Evolutionary conservation across 2,113 vertebrate species (phyloP).

Genomic region (Tautogolabrus adspersus): DNA sequence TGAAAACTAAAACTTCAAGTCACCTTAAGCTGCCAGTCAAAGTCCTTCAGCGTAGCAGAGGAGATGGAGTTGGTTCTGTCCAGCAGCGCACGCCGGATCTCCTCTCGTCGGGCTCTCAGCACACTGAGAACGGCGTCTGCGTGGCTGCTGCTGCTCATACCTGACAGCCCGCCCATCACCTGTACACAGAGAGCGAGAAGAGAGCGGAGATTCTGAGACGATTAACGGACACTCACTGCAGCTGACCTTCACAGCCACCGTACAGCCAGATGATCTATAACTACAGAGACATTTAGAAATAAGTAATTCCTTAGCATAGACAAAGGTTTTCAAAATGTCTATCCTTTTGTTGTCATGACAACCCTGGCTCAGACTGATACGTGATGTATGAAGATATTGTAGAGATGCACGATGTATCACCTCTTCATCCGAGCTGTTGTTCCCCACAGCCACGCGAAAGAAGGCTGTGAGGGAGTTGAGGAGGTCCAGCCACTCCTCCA

Average conservation of each 20-base stretch:
- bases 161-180: constrained; percentile 83
- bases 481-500: constrained; percentile 88
- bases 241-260: too few species aligned
- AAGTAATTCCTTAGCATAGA: too few species aligned
- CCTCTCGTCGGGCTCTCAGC: constrained; percentile 87
- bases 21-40: constrained; percentile 98
- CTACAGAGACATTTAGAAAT: too few species aligned
- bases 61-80: constrained; percentile 88
- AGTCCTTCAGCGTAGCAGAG: constrained; percentile 90
- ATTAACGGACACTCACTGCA: neutral
- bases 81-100: constrained; percentile 87
- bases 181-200: constrained; percentile 58
- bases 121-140: constrained; percentile 84
- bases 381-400: too few species aligned
- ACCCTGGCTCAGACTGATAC: too few species aligned
- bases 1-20: constrained; percentile 8
- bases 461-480: constrained; percentile 76
- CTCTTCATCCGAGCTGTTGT: constrained; percentile 86
- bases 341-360: too few species aligned
- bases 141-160: constrained; percentile 75
- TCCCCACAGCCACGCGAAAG: constrained; percentile 85
- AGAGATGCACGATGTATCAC: constrained; percentile 62
- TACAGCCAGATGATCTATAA: too few species aligned
- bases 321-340: too few species aligned
- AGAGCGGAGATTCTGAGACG: neutral